Evolutionary conservation across 2,888 invertebrate species (phyloP).

Genomic region (Resseliella maxima): DNA sequence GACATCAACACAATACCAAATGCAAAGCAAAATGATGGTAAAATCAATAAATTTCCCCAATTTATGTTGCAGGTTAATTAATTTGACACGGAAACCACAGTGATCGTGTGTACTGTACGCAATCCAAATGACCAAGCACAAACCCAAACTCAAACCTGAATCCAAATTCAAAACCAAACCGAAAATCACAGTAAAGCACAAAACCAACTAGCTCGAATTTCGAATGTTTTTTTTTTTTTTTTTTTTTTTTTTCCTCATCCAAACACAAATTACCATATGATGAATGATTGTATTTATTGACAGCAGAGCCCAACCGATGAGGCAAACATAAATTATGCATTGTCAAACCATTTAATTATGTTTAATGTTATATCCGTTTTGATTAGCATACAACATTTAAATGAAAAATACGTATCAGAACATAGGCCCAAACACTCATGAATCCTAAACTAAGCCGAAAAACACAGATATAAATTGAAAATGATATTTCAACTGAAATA

Average conservation of each 20-base stretch:
- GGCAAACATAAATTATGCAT: constrained; percentile 9
- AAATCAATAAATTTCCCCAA: background rate
- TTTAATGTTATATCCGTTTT: background rate
- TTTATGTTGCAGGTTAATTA: background rate
- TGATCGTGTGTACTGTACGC: background rate
- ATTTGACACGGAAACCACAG: background rate
- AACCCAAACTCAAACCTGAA: no score
- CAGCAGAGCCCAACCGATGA: no score
- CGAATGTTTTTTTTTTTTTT: no score
- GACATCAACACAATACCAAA: background rate
- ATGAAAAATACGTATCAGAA: background rate
- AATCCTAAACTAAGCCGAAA: background rate
- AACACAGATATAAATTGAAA: background rate
- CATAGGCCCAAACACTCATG: background rate
- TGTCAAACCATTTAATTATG: constrained; percentile 15
- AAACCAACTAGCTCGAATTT: no score
- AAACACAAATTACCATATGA: no score
- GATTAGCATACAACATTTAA: background rate
- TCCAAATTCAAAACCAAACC: background rate
- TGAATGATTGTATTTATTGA: no score
- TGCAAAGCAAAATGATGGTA: background rate
- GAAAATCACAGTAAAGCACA: no score
- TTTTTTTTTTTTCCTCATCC: no score
- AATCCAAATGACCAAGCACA: background rate
- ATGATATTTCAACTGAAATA: background rate